Conservation (phyloP, 2,888 invertebrate species). For the Acleris cristana region DNA sequence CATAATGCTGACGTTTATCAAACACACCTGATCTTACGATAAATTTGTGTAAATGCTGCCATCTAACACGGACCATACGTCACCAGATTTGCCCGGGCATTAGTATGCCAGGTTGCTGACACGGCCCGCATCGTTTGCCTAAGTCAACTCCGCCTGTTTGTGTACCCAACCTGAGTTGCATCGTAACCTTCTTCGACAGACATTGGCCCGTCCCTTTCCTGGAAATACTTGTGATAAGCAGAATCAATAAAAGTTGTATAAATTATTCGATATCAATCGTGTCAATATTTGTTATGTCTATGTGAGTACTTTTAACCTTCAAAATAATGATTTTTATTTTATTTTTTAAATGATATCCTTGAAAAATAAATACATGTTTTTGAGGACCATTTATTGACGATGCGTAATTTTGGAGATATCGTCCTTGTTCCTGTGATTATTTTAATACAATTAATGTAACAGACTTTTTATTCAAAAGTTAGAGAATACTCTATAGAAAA, state of each 20-base stretch:
- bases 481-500: background rate
- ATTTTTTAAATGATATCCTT: no score
- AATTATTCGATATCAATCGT: conserved; percentile 1
- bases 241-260: conserved; percentile 40
- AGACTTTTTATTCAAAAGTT: no score
- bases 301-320: background rate
- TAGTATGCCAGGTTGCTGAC: conserved; percentile 56
- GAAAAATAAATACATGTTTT: no score
- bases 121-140: conserved; percentile 66
- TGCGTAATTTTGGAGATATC: no score
- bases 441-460: no score
- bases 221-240: conserved; percentile 45
- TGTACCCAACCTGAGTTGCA: conserved; percentile 63
- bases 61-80: conserved; percentile 2
- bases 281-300: background rate
- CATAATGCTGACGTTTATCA: no score
- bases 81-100: conserved; percentile 38
- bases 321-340: no score
- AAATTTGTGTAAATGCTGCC: conserved; percentile 19
- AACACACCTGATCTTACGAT: conserved; percentile 1
- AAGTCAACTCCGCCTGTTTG: conserved; percentile 64
- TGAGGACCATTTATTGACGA: no score
- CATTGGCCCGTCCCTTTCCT: conserved; percentile 43
- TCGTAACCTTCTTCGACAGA: conserved; percentile 55
- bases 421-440: no score